Conservation (phyloP, 2,888 invertebrate species). For the Eumacrocentrus americanus region DNA sequence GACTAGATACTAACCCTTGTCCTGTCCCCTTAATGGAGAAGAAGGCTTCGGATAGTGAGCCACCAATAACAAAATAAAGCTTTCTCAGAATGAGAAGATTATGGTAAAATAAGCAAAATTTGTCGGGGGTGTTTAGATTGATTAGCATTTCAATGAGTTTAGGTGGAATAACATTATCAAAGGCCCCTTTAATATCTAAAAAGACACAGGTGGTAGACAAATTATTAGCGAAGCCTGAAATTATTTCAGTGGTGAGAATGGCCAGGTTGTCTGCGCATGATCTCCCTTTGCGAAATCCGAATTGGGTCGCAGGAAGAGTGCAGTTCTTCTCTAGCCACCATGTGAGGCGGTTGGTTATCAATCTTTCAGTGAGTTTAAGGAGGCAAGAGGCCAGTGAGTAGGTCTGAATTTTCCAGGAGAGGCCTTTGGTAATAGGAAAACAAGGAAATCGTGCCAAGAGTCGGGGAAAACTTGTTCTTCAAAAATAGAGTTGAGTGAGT, state of each 20-base stretch:
- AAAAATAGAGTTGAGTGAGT: not conserved
- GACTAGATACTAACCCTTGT: no score
- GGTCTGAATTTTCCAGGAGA: conserved; percentile 14
- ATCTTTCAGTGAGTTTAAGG: conserved; percentile 20
- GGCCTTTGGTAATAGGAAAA: conserved; percentile 22
- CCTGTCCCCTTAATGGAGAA: not conserved
- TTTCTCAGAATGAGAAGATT: not conserved
- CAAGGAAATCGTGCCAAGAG: not conserved
- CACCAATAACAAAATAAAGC: not conserved
- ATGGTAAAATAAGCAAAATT: not conserved
- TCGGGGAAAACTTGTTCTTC: not conserved
- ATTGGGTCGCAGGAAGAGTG: conserved; percentile 4
- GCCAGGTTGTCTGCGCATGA: conserved; percentile 21
- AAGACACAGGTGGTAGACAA: not conserved
- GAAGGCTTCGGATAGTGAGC: not conserved
- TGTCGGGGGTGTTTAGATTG: not conserved
- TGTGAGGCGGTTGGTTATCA: conserved; percentile 10
- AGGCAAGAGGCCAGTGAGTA: conserved; percentile 23
- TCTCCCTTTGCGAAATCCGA: conserved; percentile 12
- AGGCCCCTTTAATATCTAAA: conserved; percentile 26
- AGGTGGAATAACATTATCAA: conserved; percentile 19
- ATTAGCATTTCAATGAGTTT: conserved; percentile 6
- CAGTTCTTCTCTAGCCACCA: conserved; percentile 12
- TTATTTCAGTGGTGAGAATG: conserved; percentile 13
- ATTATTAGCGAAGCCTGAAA: not conserved